Evolutionary conservation across 2,888 invertebrate genomes (phyloP), one percentile per base, ranked within the genome.

Genomic region (Mamestra brassicae): DNA sequence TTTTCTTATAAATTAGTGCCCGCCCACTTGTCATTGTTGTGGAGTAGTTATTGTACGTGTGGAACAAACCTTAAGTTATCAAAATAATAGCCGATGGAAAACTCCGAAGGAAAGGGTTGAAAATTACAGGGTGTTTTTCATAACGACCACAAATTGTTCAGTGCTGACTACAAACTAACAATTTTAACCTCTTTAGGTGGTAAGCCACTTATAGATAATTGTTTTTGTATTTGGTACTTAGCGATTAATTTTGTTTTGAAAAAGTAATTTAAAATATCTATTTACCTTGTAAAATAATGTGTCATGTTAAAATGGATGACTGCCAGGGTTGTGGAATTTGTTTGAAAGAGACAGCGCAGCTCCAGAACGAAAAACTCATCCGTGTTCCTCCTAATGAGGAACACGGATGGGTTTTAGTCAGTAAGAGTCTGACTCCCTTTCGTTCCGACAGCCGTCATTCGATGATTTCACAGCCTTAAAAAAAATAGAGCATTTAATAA

Each of bases 41-140:
- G 11, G 45, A 11, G 42, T 42, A 7, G 42, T 42, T 26, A 26
- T 26, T 26, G 45, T 45, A 15, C 13, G 47, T 47, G 13, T 13
- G 47, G 47, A 47, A 47, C 13, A 47, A 47, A 47, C 47, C 2
- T 52, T 52, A 52, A 81, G 47, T 45, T 67, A 67, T 42, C 45
- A 55, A 66, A 55, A 69, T 77, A 58, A 72, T 63, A 70, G 55
- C 36, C 57, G 3, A 58, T 55, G 64, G 42, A 38, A 67, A 67
- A 71, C 45, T 70, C 50, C 38, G 38, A 64, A 70, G n/a, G 68
- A 74, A 81, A 73, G 75, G 80, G 60, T 80, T 78, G 26, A n/a
- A 85, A 88, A 85, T 85, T 83, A 82, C 68, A 76, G 77, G 80
- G 77, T 75, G 77, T 81, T 83, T 83, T 75, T 72, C 70, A 61